These are phyloP conservation scores for Gallinago stenura DNA, from an alignment of 2,797 vertebrate species.

Conservation along the genomic window DNA sequence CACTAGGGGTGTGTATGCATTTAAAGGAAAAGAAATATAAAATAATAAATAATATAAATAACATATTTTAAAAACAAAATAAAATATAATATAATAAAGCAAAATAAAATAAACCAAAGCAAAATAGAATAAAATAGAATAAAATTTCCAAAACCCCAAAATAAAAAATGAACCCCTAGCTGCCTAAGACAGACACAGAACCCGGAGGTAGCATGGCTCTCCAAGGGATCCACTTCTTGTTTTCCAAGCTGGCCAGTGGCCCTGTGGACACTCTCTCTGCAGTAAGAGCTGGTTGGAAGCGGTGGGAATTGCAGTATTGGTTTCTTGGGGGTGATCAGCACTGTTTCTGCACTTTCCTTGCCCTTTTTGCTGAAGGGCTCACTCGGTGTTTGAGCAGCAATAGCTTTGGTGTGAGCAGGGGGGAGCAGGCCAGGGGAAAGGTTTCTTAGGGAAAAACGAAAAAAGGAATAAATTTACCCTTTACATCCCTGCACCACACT, in stretches of 20 bases:
- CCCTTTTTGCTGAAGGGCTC: not conserved
- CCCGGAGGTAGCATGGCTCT: not conserved
- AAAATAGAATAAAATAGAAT: not conserved
- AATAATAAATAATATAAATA: not conserved
- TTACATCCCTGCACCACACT: not conserved
- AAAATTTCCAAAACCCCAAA: no score
- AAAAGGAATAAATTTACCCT: not conserved
- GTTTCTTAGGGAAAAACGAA: not conserved
- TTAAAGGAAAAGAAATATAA: not conserved
- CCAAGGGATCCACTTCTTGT: not conserved
- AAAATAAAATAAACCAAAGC: not conserved
- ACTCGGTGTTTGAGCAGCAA: rapidly evolving
- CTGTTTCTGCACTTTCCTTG: not conserved
- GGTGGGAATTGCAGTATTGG: rapidly evolving
- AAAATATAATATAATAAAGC: not conserved
- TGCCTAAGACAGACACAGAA: rapidly evolving
- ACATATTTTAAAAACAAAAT: not conserved
- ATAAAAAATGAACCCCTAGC: no score
- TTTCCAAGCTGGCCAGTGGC: not conserved
- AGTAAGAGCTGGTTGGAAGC: not conserved
- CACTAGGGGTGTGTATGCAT: rapidly evolving
- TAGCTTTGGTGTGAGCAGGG: not conserved
- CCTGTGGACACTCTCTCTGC: not conserved
- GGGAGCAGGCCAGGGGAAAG: not conserved
- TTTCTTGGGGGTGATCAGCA: rapidly evolving